These are phyloP conservation scores for Poecilobothrus nobilitatus DNA, from an alignment of 2,888 invertebrate genomes.

Conservation along the genomic window DNA sequence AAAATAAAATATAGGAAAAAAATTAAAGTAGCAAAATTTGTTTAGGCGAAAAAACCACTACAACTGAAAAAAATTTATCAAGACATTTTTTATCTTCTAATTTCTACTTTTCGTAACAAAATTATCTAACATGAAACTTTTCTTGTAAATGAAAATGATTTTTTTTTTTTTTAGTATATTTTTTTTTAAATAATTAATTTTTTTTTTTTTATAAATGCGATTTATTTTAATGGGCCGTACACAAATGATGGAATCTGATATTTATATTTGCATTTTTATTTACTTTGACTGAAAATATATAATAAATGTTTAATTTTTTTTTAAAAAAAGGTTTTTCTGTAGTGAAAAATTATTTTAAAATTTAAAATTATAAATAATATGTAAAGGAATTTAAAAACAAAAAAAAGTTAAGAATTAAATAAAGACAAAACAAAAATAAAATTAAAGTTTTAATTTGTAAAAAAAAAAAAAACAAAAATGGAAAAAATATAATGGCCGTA, in stretches of 20 bases:
- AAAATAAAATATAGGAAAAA: neutral
- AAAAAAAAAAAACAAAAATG: too few species aligned
- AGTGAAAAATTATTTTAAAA: neutral
- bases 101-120: neutral
- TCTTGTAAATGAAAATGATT: neutral
- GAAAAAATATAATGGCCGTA: too few species aligned
- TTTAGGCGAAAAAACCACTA: neutral
- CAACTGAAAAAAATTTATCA: neutral
- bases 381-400: neutral
- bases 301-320: too few species aligned
- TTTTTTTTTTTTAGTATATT: neutral
- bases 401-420: too few species aligned
- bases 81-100: neutral
- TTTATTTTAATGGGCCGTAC: conserved; percentile 42
- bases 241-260: conserved; percentile 45
- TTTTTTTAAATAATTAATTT: conserved; percentile 3
- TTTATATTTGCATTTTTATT: conserved; percentile 26
- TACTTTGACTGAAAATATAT: conserved; percentile 10
- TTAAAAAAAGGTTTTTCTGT: too few species aligned
- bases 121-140: neutral
- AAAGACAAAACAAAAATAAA: too few species aligned
- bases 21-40: too few species aligned
- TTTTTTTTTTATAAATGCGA: neutral
- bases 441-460: too few species aligned
- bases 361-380: neutral